Conservation (phyloP, 2,888 invertebrate species). For the Leptogaster cylindrica region DNA sequence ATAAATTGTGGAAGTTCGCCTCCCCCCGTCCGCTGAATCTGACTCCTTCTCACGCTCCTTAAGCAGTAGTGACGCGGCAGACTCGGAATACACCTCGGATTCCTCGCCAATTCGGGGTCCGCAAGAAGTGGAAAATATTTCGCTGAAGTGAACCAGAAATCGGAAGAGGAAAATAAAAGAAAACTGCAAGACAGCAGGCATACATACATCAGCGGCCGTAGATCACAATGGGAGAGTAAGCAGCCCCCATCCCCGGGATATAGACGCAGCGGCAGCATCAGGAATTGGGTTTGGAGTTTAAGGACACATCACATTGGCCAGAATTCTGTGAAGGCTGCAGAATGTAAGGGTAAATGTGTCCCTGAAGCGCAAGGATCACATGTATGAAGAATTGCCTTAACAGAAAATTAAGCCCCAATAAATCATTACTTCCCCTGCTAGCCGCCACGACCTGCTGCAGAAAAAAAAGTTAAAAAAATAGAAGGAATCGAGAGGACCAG, state of each 20-base stretch:
- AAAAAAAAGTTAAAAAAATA: constrained; percentile 3
- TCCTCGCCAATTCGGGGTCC: constrained; percentile 34
- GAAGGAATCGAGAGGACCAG: neutral
- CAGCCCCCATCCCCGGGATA: constrained; percentile 20
- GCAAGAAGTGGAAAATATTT: constrained; percentile 35
- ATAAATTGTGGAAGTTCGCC: constrained; percentile 41
- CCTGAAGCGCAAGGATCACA: constrained; percentile 41
- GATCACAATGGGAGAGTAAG: constrained; percentile 44
- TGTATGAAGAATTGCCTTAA: constrained; percentile 42
- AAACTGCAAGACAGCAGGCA: constrained; percentile 45
- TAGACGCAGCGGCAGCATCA: neutral
- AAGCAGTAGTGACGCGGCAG: too few relatives aligned
- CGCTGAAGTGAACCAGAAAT: constrained; percentile 38
- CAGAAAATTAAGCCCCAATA: constrained; percentile 45
- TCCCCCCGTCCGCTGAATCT: constrained; percentile 4
- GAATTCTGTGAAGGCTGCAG: constrained; percentile 21
- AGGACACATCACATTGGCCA: constrained; percentile 37
- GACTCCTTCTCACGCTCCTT: neutral
- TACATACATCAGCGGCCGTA: constrained; percentile 43
- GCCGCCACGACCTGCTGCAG: constrained; percentile 8
- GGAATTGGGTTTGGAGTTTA: constrained; percentile 42
- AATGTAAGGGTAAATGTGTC: constrained; percentile 35
- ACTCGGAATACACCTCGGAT: constrained; percentile 23
- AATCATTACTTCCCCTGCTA: constrained; percentile 36
- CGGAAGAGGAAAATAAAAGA: constrained; percentile 28